Base-by-base conservation (phyloP, 1,140 invertebrate species). In the Bombus balteatus region DNA sequence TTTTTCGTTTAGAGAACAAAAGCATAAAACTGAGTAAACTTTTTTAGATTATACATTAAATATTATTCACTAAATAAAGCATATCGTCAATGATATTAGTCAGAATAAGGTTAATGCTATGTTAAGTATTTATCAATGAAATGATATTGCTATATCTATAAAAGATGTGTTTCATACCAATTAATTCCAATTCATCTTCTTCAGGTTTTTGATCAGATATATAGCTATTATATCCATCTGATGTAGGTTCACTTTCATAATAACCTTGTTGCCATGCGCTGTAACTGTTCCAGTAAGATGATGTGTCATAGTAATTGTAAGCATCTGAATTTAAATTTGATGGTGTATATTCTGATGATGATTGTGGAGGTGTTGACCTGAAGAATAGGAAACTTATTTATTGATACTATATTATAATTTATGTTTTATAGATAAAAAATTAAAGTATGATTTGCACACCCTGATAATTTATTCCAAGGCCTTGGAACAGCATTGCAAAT, bases 401-500 rank as follows among this genome's bases (percentile, higher is more conserved):
- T 66, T 57, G 81, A 80, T 75, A 43, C 28, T 76, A 39, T 9
- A 47, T 72, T 18, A 73, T 53, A 81, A 79, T 84, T 86, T 80
- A 37, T 71, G 18, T 18, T 75, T 34, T 66, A 47, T 65, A 68
- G 75, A 59, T 68, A 6, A 34, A 47, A 72, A 41, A 65, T 59
- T 68, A 62, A n/a, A 70, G 81, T 39, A 82, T 41, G 32, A 83
- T 47, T 73, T 82, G 32, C 77, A 88, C 90, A 95, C 94, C 93
- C 94, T 47, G 92, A 76, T 47, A 95, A 91, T 93, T 95, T 95
- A 72, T 91, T 95, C 94, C 95, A 95, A 9, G 97, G 97, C 92
- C 98, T 98, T 13, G 98, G 98, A 4, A 98, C 98, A 41, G 98
- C 98, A 91, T 98, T 97, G 93, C 98, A 98, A 83, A 99, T 98